Evolutionary conservation across 1,140 invertebrate species (phyloP), one percentile per base, ranked within the genome.

Genomic region (Physella acuta): DNA sequence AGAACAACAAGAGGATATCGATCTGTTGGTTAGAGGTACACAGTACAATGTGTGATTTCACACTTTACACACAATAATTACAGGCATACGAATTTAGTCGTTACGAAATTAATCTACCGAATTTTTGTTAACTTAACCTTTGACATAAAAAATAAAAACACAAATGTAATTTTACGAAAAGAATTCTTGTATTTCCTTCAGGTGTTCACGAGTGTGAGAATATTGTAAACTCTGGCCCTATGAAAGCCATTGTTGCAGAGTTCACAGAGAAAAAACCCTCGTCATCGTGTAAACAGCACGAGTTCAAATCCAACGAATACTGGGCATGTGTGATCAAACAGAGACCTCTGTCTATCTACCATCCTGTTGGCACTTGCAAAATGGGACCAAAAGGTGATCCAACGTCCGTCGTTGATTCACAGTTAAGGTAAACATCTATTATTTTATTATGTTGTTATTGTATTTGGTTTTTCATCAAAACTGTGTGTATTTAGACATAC

Each of bases 311-410:
- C 0, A 79, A 85, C 53, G 71, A 76, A 24, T 85, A 83, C 68
- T 79, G 84, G 73, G 71, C 72, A 17, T 86, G 85, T 75, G 75
- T 78, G 31, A 76, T 83, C 1, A 68, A 78, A 49, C 70, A 77
- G 16, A 79, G 78, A 24, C 72, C 81, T 8, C 69, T 78, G 16
- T 94, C 93, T 0, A 89, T 91, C 53, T 95, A 94, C 79, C 93
- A 96, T 87, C 92, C 93, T 0, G 90, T 93, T 0, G 93, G 94
- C 0, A 95, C 94, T 0, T 92, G 91, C 61, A 96, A 94, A 82
- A 97, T 97, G 95, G 95, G 94, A 0, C 91, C 92, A 0, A 89
- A 90, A 59, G 91, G 90, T 88, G 93, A 95, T 80, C 86, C 88
- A 17, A 89, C 90, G 4, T 92, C 94, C 0, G 95, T 97, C 0